Evolutionary conservation across 2,888 invertebrate species (phyloP).

Genomic region (Girardia tigrina): DNA sequence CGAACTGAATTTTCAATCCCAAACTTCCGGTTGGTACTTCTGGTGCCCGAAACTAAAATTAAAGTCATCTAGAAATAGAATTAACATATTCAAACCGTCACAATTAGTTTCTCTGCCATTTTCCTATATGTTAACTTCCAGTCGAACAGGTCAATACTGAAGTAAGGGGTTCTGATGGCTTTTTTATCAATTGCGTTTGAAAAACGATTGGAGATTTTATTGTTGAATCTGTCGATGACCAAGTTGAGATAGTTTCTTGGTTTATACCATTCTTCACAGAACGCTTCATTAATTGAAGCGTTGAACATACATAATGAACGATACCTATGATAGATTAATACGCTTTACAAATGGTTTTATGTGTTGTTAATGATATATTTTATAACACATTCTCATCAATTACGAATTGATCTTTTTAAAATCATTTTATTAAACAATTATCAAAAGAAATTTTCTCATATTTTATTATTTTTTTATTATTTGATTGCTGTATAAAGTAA

Average conservation of each 20-base stretch:
- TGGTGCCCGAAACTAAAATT: neutral
- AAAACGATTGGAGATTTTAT: neutral
- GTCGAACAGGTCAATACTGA: neutral
- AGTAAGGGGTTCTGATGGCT: neutral
- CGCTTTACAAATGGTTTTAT: too few species aligned
- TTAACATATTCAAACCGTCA: conserved; percentile 9
- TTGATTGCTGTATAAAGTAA: too few species aligned
- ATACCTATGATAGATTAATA: too few species aligned
- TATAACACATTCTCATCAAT: too few species aligned
- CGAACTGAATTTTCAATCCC: conserved; percentile 12
- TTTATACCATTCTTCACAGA: neutral
- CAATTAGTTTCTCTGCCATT: neutral
- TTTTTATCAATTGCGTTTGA: conserved; percentile 5
- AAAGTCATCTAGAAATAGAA: too few species aligned
- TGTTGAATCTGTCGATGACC: neutral
- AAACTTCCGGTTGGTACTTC: neutral
- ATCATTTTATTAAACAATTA: too few species aligned
- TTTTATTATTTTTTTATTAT: too few species aligned
- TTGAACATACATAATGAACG: neutral
- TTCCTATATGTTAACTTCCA: neutral
- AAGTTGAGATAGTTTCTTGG: neutral
- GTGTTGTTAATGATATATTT: too few species aligned
- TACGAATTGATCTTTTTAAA: too few species aligned
- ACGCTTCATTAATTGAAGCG: neutral
- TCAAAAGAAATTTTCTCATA: too few species aligned